These are phyloP conservation scores for Dendrolimus houi DNA, from an alignment of 2,888 invertebrate genomes.

Conservation along the genomic window DNA sequence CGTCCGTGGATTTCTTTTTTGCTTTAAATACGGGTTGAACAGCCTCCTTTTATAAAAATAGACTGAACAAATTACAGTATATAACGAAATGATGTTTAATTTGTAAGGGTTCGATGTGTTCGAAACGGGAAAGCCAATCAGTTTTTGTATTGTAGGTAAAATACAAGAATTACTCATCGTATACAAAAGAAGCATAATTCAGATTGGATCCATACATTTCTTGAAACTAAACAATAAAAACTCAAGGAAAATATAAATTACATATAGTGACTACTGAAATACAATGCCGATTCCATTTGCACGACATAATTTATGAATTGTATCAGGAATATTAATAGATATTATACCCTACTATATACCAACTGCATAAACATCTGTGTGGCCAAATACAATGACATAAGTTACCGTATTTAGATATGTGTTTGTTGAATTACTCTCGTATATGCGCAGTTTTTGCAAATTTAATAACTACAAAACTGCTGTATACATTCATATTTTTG, in stretches of 20 bases:
- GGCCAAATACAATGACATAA: slow-evolving; percentile 2
- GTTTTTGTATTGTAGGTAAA: too few relatives aligned
- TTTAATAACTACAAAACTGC: slow-evolving; percentile 14
- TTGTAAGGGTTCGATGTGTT: too few relatives aligned
- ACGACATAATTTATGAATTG: slow-evolving; percentile 20
- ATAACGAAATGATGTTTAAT: too few relatives aligned
- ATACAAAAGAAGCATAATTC: too few relatives aligned
- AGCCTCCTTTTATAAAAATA: too few relatives aligned
- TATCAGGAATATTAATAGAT: slow-evolving; percentile 51
- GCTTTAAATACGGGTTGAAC: too few relatives aligned
- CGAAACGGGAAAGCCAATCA: too few relatives aligned
- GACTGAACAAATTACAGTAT: too few relatives aligned
- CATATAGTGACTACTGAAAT: not conserved
- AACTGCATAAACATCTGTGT: slow-evolving; percentile 33
- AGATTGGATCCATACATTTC: not conserved
- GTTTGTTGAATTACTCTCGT: slow-evolving; percentile 23
- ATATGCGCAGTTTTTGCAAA: slow-evolving; percentile 24
- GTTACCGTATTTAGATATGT: slow-evolving; percentile 31
- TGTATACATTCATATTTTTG: slow-evolving; percentile 1
- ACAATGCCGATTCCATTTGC: not conserved
- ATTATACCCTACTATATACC: slow-evolving; percentile 24
- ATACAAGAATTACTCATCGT: too few relatives aligned
- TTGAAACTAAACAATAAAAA: not conserved
- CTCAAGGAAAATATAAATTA: not conserved
- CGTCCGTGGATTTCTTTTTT: too few relatives aligned